Evolutionary conservation across 2,888 invertebrate species (phyloP).

Genomic region (Rhyacophila evoluta): DNA sequence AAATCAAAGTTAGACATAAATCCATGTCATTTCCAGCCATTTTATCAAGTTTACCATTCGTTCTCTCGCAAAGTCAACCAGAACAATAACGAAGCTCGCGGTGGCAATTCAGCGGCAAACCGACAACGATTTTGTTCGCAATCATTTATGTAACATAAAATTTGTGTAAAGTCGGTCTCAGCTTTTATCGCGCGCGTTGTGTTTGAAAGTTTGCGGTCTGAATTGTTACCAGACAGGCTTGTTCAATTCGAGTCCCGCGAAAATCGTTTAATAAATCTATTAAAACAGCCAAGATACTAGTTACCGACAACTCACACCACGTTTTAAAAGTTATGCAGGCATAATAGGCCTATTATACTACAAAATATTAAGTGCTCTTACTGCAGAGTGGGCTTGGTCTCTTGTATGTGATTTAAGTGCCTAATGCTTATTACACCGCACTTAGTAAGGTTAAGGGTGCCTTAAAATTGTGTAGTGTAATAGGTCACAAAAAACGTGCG

Average conservation of each 20-base stretch:
- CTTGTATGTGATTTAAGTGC: no score
- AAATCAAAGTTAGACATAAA: background rate
- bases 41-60: conserved; percentile 11
- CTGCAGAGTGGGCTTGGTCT: no score
- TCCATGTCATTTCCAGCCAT: background rate
- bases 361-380: no score
- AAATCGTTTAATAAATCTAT: no score
- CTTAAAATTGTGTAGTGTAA: no score
- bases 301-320: no score
- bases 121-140: background rate
- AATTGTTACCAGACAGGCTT: background rate
- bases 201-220: conserved; percentile 10
- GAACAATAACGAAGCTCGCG: conserved; percentile 9
- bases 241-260: background rate
- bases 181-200: background rate
- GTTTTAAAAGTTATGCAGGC: no score
- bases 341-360: no score
- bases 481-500: no score
- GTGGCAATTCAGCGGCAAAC: background rate
- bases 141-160: conserved; percentile 19
- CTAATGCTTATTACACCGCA: no score
- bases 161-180: conserved; percentile 7
- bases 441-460: no score
- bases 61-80: background rate
- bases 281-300: no score